Evolutionary conservation across 2,113 vertebrate genomes (phyloP).

Genomic region (Pseudorasbora parva): DNA sequence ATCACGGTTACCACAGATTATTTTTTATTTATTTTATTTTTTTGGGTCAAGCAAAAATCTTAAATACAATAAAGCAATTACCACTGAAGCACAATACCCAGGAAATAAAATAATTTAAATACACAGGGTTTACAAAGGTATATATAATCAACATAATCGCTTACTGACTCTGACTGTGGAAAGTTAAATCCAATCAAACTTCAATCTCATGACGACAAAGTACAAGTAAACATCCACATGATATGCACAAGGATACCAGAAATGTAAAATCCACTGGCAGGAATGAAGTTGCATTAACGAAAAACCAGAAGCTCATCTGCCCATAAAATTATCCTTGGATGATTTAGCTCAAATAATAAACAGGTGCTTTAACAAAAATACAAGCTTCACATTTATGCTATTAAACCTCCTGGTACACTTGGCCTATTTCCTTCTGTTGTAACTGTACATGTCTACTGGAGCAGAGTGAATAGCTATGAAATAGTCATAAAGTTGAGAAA

Average conservation of each 20-base stretch:
- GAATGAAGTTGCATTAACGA: background rate
- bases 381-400: background rate
- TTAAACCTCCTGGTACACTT: background rate
- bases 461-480: background rate
- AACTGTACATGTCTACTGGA: background rate
- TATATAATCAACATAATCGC: background rate
- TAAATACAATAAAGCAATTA: background rate
- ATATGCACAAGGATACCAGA: background rate
- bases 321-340: background rate
- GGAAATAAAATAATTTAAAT: background rate
- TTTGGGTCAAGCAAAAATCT: background rate
- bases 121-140: background rate
- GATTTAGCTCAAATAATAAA: background rate
- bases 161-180: background rate
- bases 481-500: background rate
- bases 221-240: background rate
- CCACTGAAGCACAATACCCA: background rate
- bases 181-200: background rate
- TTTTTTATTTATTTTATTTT: too few species aligned
- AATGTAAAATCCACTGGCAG: background rate
- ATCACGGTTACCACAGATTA: background rate
- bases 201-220: background rate
- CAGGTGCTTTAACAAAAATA: slow-evolving; percentile 1
- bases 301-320: background rate
- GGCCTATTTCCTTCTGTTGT: background rate